Conservation (phyloP, 2,797 vertebrate genomes). For the Cottoperca gobio region DNA sequence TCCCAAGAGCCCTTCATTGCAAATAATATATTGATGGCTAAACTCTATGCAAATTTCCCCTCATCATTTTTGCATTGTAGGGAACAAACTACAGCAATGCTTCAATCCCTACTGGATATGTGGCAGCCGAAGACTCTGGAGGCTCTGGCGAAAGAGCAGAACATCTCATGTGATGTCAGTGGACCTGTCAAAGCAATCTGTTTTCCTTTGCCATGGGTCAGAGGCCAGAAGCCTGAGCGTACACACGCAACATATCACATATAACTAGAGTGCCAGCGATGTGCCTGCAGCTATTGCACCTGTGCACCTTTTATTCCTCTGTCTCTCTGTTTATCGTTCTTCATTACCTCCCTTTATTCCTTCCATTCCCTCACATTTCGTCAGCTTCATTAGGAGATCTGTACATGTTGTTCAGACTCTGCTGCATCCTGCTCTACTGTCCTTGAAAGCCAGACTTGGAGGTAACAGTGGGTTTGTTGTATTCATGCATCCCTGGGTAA, state of each 20-base stretch:
- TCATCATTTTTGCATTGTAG: slow-evolving; percentile 31
- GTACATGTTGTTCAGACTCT: slow-evolving; percentile 52
- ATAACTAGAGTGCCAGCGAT: slow-evolving; percentile 13
- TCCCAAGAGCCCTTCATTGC: slow-evolving; percentile 33
- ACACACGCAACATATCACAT: slow-evolving; percentile 11
- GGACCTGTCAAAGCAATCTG: slow-evolving; percentile 71
- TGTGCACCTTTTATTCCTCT: slow-evolving; percentile 25
- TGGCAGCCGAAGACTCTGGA: slow-evolving; percentile 56
- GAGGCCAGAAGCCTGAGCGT: slow-evolving; percentile 37
- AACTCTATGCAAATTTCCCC: slow-evolving; percentile 39
- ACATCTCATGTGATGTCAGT: slow-evolving; percentile 60
- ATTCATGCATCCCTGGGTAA: slow-evolving; percentile 34
- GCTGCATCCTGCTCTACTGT: slow-evolving; percentile 42
- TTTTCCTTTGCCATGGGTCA: slow-evolving; percentile 54
- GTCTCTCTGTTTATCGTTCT: slow-evolving; percentile 33
- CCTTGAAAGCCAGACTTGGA: slow-evolving; percentile 63
- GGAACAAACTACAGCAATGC: slow-evolving; percentile 12
- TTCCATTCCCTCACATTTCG: background rate
- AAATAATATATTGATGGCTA: slow-evolving; percentile 40
- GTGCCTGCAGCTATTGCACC: slow-evolving; percentile 49
- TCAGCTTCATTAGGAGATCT: slow-evolving; percentile 63
- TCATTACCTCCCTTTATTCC: slow-evolving; percentile 31
- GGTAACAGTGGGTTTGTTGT: slow-evolving; percentile 34
- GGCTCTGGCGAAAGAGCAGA: slow-evolving; percentile 62
- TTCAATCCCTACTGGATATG: slow-evolving; percentile 43